Conservation (phyloP, 2,113 vertebrate genomes). For the Nesoenas mayeri region DNA sequence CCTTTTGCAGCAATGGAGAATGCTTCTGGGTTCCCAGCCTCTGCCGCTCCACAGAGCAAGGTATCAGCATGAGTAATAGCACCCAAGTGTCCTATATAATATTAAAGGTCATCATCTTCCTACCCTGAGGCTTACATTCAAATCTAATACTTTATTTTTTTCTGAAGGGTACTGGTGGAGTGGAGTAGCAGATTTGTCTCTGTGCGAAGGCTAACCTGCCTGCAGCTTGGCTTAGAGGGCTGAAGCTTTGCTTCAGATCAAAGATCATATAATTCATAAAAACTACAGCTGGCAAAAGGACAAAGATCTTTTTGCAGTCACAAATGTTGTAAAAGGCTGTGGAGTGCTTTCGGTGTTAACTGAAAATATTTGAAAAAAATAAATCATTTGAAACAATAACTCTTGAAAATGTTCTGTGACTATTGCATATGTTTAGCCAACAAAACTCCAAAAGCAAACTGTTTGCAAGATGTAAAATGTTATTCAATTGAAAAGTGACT, state of each 20-base stretch:
- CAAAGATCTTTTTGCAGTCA: neutral
- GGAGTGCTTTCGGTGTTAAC: neutral
- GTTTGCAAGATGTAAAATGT: neutral
- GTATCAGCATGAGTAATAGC: conserved; percentile 6
- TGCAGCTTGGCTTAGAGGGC: neutral
- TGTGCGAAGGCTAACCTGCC: neutral
- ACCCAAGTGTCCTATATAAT: neutral
- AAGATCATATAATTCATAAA: conserved; percentile 7
- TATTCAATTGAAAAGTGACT: neutral
- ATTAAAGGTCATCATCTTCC: conserved; percentile 26
- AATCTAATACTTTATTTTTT: neutral
- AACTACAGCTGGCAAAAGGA: conserved; percentile 8
- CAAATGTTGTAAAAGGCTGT: neutral
- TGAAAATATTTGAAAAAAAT: neutral
- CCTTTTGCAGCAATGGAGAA: neutral
- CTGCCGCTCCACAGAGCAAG: neutral
- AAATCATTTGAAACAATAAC: neutral
- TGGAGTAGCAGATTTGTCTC: neutral
- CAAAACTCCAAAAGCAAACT: neutral
- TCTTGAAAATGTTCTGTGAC: neutral
- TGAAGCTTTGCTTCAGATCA: conserved; percentile 7
- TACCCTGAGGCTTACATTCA: neutral
- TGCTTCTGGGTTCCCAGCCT: neutral
- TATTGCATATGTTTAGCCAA: neutral
- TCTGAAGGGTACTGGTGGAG: neutral